These are phyloP conservation scores for Chironomus striatipennis DNA, from an alignment of 1,140 invertebrate species.

Conservation along the genomic window DNA sequence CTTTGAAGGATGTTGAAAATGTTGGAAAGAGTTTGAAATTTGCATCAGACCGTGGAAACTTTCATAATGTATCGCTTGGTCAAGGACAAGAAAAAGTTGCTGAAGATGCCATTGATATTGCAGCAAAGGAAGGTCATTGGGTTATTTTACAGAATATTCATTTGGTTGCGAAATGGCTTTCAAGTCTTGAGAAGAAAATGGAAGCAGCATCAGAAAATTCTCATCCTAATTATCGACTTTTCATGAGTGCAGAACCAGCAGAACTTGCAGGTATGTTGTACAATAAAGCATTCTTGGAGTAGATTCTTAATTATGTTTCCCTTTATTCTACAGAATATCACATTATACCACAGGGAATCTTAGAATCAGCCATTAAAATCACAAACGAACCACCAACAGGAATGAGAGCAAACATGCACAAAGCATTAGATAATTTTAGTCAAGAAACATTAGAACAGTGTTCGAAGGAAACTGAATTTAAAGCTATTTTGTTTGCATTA, in stretches of 20 bases:
- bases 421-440: conserved; percentile 86
- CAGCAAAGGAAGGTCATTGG: conserved; percentile 78
- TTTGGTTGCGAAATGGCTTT: conserved; percentile 81
- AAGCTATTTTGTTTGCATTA: conserved; percentile 81
- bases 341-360: conserved; percentile 65
- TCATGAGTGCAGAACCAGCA: conserved; percentile 52
- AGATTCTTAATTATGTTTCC: background rate
- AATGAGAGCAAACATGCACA: conserved; percentile 89
- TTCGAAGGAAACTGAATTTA: conserved; percentile 89
- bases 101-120: conserved; percentile 72
- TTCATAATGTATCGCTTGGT: conserved; percentile 88
- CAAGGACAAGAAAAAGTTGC: conserved; percentile 91
- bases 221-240: conserved; percentile 58
- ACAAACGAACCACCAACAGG: conserved; percentile 94
- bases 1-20: conserved; percentile 79
- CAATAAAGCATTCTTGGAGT: conserved; percentile 28
- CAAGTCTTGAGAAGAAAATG: conserved; percentile 82
- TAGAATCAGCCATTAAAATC: conserved; percentile 92
- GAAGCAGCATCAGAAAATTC: conserved; percentile 63
- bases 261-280: conserved; percentile 35
- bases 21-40: conserved; percentile 73
- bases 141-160: conserved; percentile 89
- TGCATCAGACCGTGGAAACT: conserved; percentile 69
- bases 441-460: conserved; percentile 91
- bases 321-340: conserved; percentile 36